Conservation (phyloP, 2,888 invertebrate genomes). For the Drosophila ochracea region DNA sequence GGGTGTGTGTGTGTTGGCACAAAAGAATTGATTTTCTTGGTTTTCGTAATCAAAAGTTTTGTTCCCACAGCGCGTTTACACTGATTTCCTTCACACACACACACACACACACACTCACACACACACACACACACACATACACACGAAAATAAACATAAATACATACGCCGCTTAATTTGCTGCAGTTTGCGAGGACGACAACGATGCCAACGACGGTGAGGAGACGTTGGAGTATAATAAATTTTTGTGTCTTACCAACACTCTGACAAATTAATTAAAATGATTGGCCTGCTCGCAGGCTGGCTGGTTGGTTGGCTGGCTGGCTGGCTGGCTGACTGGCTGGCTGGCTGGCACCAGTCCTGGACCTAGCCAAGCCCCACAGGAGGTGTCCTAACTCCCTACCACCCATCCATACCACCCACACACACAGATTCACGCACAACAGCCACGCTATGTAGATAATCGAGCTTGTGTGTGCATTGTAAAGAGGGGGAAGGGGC, state of each 20-base stretch:
- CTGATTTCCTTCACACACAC: conserved; percentile 57
- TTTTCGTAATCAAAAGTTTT: conserved; percentile 78
- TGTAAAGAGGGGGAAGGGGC: neutral
- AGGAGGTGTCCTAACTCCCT: conserved; percentile 18
- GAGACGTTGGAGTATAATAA: conserved; percentile 73
- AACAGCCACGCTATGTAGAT: conserved; percentile 66
- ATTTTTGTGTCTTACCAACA: conserved; percentile 80
- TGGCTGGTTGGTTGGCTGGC: conserved; percentile 59
- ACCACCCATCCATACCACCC: conserved; percentile 1
- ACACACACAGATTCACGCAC: conserved; percentile 31
- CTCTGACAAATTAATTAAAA: conserved; percentile 84
- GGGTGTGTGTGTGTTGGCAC: conserved; percentile 16
- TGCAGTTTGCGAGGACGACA: conserved; percentile 57
- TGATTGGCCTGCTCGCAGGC: conserved; percentile 75
- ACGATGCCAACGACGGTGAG: conserved; percentile 25
- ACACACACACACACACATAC: conserved; percentile 6
- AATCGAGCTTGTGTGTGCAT: conserved; percentile 38
- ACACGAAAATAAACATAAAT: neutral
- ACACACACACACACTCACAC: conserved; percentile 7
- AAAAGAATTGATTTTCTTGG: conserved; percentile 72
- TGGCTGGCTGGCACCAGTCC: conserved; percentile 40
- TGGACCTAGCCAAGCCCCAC: conserved; percentile 22
- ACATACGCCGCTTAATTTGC: conserved; percentile 60
- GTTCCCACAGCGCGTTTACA: conserved; percentile 73
- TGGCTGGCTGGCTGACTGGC: conserved; percentile 2